Base-by-base conservation (phyloP, 2,797 vertebrate species). In the Hyperoplus immaculatus region DNA sequence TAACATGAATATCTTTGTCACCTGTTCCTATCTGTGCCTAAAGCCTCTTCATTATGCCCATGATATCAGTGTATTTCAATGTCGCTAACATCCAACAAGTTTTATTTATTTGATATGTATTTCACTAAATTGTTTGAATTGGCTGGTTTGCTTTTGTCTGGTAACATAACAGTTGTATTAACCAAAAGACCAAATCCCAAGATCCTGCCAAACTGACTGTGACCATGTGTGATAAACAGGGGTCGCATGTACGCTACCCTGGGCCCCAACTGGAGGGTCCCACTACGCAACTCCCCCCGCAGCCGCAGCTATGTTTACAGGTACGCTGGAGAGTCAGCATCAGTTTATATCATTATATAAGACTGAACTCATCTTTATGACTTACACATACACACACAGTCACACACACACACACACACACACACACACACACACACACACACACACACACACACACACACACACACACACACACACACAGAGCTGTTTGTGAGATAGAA, bases 221-320 rank as follows among this genome's bases (percentile, higher is more conserved):
- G 71, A 58, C 56, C 47, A 90, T 96, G 93, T 94, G 76, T 92
- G 81, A 89, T 87, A 89, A 96, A 96, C 96, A 98, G 97, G 96
- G 96, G 97, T 78, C 97, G 97, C 78, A 95, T 99, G 91, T 99
- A 99, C 55, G 97, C 97, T 81, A 99, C 98, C 0, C 95, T 99
- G 93, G 98, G 97, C 73, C 98, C 97, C 87, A 98, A 99, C 94
- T 99, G 98, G 97, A 96, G 96, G 90, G 97, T 97, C 85, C 97
- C 97, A 0, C 95, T 96, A 72, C 95, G 96, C 90, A 97, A 94
- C 93, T 98, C 97, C 86, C 97, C 97, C 77, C 93, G 97, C 88
- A 97, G 95, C 90, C 96, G 90, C 91, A 97, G 96, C 95, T 98
- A 96, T 88, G 91, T 97, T 87, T 97, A 97, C 96, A 98, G 97